A percentile compares a stretch with the other conserved stretches of the same genome.
Conservation (phyloP, 1,140 invertebrate genomes). For the Lasioglossum albipes region DNA sequence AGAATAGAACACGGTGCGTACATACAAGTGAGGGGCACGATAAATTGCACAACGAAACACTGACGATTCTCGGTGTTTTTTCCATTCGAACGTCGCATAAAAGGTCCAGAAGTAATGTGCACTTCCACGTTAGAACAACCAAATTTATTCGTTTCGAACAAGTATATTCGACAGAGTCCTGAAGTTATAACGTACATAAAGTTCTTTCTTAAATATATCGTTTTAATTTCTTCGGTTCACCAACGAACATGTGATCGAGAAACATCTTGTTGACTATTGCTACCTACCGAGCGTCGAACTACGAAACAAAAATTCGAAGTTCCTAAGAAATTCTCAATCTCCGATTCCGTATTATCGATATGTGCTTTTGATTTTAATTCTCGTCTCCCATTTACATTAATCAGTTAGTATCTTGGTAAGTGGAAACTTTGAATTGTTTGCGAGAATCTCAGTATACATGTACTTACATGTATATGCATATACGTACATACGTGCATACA, state of each 20-base stretch:
- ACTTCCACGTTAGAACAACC: neutral
- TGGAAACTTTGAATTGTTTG: neutral
- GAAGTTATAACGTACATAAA: neutral
- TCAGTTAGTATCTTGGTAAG: neutral
- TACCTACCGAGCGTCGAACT: neutral
- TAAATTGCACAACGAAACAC: neutral
- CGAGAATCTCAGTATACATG: neutral
- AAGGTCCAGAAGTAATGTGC: neutral
- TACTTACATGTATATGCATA: neutral
- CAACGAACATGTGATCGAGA: neutral
- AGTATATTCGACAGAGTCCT: neutral
- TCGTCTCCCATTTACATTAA: neutral
- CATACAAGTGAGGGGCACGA: neutral
- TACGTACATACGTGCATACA: neutral
- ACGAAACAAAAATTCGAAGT: neutral
- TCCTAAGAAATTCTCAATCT: neutral
- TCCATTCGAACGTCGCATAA: neutral
- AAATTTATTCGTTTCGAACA: conserved; percentile 13
- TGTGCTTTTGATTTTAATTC: neutral
- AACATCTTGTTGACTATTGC: neutral
- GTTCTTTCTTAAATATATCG: neutral
- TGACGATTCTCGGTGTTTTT: neutral
- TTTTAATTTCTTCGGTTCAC: conserved; percentile 1
- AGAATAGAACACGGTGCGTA: neutral
- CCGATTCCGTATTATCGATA: neutral